Base-by-base conservation (phyloP, 2,797 vertebrate genomes). In the Oreortyx pictus region DNA sequence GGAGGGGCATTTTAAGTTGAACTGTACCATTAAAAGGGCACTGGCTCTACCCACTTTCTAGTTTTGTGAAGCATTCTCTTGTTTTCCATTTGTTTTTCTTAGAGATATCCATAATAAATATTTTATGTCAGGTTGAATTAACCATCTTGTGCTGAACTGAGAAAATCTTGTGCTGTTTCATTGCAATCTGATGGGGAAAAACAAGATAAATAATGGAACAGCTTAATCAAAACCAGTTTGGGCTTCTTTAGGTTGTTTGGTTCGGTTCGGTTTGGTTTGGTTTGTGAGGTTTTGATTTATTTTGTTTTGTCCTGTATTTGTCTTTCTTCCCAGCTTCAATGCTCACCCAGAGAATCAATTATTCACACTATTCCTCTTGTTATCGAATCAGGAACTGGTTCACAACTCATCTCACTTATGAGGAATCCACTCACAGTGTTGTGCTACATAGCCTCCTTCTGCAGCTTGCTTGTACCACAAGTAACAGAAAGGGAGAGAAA, bases 191-290 rank as follows among this genome's bases (percentile, higher is more conserved):
- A 62, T 81, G 68, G 78, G 92, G 41, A 41, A 91, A 93, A 93
- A 60, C 68, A 87, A 86, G 84, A 89, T 95, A 82, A 95, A 95
- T 92, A 95, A 94, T 92, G 64, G 61, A 95, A 82, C 22, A 93
- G 72, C 61, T 92, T 88, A 93, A 93, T 94, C 86, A 94, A 92
- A 92, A 90, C 44, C 56, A 67, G 67, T 85, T 95, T 86, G 78
- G 22, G n/a, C 14, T 60, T 78, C 74, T 90, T 92, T 56, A 62
- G 57, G 12, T n/a, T 33, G 13, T 57, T 22, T 11, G 39, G 39
- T 52, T 52, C 8, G 25, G 49, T 27, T 47, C n/a, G 29, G 71
- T 52, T 11, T 74, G n/a, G 29, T 74, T 76, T 67, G 23, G 20
- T 50, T 76, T 39, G 11, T 9, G 11, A 39, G 37, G 37, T 35